Percentiles rank a stretch among this genome's conserved stretches.
Evolutionary conservation across 92 coral and sea anemone genomes (phyloP).

Genomic region (Diadumene lineata): DNA sequence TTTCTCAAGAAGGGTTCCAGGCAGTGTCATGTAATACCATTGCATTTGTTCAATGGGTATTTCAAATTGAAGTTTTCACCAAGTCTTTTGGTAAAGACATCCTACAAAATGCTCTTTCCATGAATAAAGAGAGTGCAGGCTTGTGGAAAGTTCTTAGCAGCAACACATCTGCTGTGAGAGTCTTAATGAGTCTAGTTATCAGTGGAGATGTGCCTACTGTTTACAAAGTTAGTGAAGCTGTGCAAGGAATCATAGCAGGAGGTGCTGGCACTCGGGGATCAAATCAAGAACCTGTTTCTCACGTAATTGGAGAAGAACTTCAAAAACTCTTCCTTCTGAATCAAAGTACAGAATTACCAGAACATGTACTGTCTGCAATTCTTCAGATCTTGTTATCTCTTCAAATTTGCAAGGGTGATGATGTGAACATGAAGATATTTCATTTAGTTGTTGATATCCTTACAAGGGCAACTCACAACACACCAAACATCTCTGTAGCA

Average conservation of each 20-base stretch:
- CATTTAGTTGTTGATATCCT: constrained; percentile 74
- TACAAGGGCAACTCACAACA: constrained; percentile 26
- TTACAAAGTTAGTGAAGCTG: constrained; percentile 1
- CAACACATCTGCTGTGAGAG: constrained; percentile 13
- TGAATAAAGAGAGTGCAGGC: neutral
- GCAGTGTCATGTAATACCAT: constrained; percentile 45
- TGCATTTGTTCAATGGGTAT: constrained; percentile 68
- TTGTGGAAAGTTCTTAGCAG: constrained; percentile 9
- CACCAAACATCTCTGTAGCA: constrained; percentile 25
- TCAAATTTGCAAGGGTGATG: constrained; percentile 29
- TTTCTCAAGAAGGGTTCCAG: constrained; percentile 47
- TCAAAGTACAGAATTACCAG: constrained; percentile 45
- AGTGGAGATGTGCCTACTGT: constrained; percentile 3
- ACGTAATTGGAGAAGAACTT: constrained; percentile 44
- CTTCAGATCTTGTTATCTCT: constrained; percentile 55
- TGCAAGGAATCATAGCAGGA: neutral
- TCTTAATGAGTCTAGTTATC: constrained; percentile 9
- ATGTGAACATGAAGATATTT: constrained; percentile 65
- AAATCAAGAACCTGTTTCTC: neutral
- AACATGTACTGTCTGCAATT: constrained; percentile 49
- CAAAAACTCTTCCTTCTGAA: constrained; percentile 76
- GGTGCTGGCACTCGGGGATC: neutral
- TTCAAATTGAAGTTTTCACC: constrained; percentile 43
- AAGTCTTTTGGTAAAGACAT: constrained; percentile 53
- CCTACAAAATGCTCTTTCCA: constrained; percentile 34